phyloP scores from a whole-genome alignment of 2,797 vertebrate species.

The Cyprinella venusta region DNA sequence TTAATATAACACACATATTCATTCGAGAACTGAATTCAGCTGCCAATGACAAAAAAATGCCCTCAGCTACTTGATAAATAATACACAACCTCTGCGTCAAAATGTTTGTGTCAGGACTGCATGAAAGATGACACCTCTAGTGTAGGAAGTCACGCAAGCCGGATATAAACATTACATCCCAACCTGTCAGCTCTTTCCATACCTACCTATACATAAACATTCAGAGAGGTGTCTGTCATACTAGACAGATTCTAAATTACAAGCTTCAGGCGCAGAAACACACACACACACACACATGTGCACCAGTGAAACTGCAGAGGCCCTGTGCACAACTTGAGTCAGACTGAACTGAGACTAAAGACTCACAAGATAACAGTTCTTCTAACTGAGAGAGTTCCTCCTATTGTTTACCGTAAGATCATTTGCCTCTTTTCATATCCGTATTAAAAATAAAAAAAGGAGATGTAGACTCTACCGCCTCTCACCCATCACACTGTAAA shows the following conservation, averaged over 20 bases:
- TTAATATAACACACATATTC: neutral
- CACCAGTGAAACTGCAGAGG: neutral
- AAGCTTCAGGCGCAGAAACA: constrained; percentile 1
- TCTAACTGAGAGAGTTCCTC: neutral
- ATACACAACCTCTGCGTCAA: neutral
- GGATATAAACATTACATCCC: neutral
- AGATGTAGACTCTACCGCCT: neutral
- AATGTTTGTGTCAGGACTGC: neutral
- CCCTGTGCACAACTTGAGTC: neutral
- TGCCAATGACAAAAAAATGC: neutral
- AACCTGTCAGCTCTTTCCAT: neutral
- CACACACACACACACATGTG: neutral
- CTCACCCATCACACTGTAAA: neutral
- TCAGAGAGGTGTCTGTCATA: neutral
- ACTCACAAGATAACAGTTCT: neutral
- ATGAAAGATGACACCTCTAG: constrained; percentile 4
- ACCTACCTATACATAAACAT: neutral
- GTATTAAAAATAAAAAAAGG: neutral
- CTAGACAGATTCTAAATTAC: neutral
- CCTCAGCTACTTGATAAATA: constrained; percentile 6
- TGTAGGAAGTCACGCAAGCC: constrained; percentile 21
- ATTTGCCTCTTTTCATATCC: constrained; percentile 6
- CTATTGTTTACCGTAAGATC: constrained; percentile 18
- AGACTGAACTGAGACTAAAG: neutral
- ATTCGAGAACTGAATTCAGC: neutral